Evolutionary conservation across 1,140 invertebrate genomes (phyloP).

Genomic region (Portunus trituberculatus): DNA sequence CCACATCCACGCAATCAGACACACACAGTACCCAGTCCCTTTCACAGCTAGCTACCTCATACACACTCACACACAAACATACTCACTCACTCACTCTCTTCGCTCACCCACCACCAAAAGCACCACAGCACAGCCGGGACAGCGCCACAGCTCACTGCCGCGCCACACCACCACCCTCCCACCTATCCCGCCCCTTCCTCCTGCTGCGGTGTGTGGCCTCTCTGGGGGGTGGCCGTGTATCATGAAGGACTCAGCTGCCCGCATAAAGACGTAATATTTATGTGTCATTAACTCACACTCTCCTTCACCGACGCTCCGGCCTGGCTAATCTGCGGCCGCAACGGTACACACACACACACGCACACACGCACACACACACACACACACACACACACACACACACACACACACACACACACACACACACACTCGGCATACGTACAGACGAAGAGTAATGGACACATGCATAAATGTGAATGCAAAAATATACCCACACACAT

Average conservation of each 20-base stretch:
- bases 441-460: not conserved
- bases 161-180: not conserved
- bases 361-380: not conserved
- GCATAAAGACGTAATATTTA: constrained; percentile 39
- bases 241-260: constrained; percentile 16
- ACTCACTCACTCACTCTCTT: not conserved
- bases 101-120: too few species aligned
- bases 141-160: too few species aligned
- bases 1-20: too few species aligned
- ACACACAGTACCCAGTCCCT: too few species aligned
- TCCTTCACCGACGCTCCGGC: constrained; percentile 3
- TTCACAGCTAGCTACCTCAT: too few species aligned
- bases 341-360: constrained; percentile 3
- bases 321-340: constrained; percentile 1
- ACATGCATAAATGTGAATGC: constrained; percentile 15
- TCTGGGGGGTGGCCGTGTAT: constrained; percentile 5
- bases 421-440: not conserved
- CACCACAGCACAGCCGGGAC: too few species aligned
- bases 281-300: constrained; percentile 50
- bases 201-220: not conserved
- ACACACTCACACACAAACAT: too few species aligned
- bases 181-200: not conserved
- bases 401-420: not conserved
- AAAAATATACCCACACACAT: not conserved
- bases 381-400: constrained; percentile 26